phyloP scores from a whole-genome alignment of 2,113 vertebrate genomes.

The Promerops cafer region DNA sequence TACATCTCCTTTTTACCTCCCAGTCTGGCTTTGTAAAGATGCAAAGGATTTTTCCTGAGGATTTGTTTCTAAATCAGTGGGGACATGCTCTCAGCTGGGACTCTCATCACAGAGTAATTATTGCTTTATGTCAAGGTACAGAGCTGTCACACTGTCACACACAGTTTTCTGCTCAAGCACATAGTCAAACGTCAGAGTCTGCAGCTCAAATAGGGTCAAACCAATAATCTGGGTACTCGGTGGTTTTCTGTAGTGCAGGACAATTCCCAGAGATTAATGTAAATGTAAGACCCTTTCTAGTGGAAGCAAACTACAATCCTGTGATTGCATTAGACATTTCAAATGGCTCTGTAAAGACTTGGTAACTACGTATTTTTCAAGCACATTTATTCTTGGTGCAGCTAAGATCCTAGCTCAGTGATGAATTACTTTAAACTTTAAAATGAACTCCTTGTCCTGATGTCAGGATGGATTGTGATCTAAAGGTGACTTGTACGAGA shows the following conservation, averaged over 20 bases:
- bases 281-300: not conserved
- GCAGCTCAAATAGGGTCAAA: not conserved
- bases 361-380: not conserved
- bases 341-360: not conserved
- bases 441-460: not conserved
- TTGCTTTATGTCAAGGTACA: not conserved
- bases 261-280: not conserved
- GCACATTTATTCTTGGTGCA: not conserved
- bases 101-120: not conserved
- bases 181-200: not conserved
- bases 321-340: not conserved
- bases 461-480: constrained; percentile 19
- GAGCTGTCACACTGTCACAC: not conserved
- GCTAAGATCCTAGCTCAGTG: not conserved
- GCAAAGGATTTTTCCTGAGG: not conserved
- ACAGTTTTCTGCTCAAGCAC: not conserved
- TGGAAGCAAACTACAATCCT: not conserved
- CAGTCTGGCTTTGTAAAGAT: not conserved
- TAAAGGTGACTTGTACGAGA: constrained; percentile 10
- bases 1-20: not conserved
- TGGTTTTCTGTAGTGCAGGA: not conserved
- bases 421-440: constrained; percentile 21
- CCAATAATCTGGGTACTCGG: not conserved
- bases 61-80: not conserved
- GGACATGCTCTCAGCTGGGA: not conserved